Evolutionary conservation across 2,888 invertebrate species (phyloP).

Genomic region (Tiliacea citrago): DNA sequence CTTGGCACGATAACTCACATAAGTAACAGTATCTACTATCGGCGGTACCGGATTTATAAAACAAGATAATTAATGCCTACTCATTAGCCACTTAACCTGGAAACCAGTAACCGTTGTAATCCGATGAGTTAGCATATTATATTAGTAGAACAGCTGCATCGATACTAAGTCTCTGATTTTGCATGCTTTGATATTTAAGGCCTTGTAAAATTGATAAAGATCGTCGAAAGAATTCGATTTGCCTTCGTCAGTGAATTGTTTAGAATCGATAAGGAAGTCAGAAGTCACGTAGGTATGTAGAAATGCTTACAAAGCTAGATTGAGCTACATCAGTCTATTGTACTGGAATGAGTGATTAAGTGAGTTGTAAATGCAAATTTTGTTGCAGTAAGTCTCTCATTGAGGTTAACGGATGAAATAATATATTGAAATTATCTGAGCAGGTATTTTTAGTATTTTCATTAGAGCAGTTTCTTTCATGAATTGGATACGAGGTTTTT

Average conservation of each 20-base stretch:
- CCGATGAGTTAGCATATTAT: slow-evolving; percentile 65
- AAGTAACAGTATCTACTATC: neutral
- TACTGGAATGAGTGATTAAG: neutral
- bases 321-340: neutral
- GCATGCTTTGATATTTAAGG: neutral
- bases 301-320: neutral
- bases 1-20: slow-evolving; percentile 1
- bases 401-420: neutral
- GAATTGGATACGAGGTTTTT: too few relatives aligned
- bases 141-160: slow-evolving; percentile 32
- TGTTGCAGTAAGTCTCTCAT: neutral
- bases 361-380: neutral
- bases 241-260: slow-evolving; percentile 17
- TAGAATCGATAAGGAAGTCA: neutral
- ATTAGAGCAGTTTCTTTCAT: neutral
- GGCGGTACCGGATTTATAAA: slow-evolving; percentile 54
- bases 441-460: neutral
- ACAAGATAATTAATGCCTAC: slow-evolving; percentile 69
- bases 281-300: slow-evolving; percentile 35
- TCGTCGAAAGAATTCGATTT: neutral
- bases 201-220: neutral
- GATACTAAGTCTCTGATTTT: neutral
- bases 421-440: neutral
- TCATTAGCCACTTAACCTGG: slow-evolving; percentile 74
- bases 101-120: slow-evolving; percentile 62